These are phyloP conservation scores for Falco columbarius DNA, from an alignment of 2,797 vertebrate species.

Conservation along the genomic window DNA sequence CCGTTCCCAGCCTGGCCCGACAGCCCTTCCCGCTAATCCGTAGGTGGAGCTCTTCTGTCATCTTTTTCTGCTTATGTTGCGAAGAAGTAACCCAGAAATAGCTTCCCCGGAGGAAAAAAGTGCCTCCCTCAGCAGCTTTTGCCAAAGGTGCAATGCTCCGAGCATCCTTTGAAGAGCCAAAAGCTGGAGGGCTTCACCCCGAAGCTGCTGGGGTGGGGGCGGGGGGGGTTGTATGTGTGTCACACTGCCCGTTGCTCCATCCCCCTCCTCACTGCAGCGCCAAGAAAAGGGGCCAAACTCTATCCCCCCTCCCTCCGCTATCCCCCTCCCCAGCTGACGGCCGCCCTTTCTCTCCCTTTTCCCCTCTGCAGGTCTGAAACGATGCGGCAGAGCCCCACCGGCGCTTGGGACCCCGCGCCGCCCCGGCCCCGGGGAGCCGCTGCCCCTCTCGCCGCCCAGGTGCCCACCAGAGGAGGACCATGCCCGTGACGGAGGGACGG, in stretches of 20 bases:
- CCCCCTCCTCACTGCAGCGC: fast-evolving
- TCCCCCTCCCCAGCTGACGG: neutral
- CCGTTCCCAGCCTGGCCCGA: neutral
- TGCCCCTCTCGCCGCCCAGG: neutral
- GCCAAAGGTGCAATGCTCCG: neutral
- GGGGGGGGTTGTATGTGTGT: no score
- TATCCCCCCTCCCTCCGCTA: neutral
- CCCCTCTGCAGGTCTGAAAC: conserved; percentile 51
- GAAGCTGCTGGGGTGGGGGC: fast-evolving
- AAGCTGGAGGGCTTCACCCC: neutral
- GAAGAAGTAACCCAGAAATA: conserved; percentile 58
- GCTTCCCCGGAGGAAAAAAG: neutral
- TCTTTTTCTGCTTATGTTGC: conserved; percentile 58
- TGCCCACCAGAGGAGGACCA: conserved; percentile 64
- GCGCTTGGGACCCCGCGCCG: neutral
- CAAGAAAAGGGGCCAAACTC: neutral
- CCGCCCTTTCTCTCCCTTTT: neutral
- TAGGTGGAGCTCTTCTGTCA: conserved; percentile 67
- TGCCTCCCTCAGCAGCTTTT: conserved; percentile 51
- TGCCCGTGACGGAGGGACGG: conserved; percentile 75
- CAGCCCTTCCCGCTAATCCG: conserved; percentile 58
- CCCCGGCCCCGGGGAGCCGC: neutral
- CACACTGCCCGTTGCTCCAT: neutral
- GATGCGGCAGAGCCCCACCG: conserved; percentile 24
- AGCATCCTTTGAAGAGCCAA: conserved; percentile 24